These are phyloP conservation scores for Hypena proboscidalis DNA, from an alignment of 2,888 invertebrate genomes.

Conservation along the genomic window DNA sequence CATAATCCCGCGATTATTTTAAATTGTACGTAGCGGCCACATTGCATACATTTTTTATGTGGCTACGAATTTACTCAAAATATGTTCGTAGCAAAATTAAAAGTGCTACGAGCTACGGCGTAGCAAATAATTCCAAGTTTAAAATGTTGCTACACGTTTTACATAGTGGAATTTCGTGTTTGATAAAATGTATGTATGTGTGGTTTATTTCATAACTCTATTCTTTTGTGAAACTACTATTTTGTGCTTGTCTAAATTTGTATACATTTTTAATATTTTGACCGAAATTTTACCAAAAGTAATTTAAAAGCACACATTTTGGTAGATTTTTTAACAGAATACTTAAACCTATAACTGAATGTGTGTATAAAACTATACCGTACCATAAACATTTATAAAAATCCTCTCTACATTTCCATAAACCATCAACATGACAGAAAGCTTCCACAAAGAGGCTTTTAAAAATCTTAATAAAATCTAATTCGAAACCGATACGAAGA, in stretches of 20 bases:
- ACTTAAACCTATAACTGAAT: too few species aligned
- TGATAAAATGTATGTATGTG: too few species aligned
- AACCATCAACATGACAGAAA: too few species aligned
- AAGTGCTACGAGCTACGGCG: constrained; percentile 6
- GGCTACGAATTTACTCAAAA: not conserved
- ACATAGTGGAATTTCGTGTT: not conserved
- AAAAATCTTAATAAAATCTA: constrained; percentile 36
- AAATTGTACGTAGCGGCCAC: constrained; percentile 17
- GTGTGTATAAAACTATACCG: not conserved
- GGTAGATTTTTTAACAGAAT: too few species aligned
- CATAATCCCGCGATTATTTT: constrained; percentile 33
- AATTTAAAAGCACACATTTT: too few species aligned
- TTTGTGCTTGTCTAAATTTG: too few species aligned
- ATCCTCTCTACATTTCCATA: not conserved
- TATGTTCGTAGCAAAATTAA: constrained; percentile 2
- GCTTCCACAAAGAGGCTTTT: constrained; percentile 26
- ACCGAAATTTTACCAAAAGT: too few species aligned
- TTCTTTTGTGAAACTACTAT: too few species aligned
- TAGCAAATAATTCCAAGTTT: constrained; percentile 2
- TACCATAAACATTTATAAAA: not conserved
- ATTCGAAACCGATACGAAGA: constrained; percentile 31
- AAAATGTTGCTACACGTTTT: constrained; percentile 1
- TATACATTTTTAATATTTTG: too few species aligned
- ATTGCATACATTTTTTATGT: constrained; percentile 7
- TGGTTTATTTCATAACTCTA: too few species aligned